phyloP scores from a whole-genome alignment of 92 coral and sea anemone genomes.

The Zoanthus sociatus region DNA sequence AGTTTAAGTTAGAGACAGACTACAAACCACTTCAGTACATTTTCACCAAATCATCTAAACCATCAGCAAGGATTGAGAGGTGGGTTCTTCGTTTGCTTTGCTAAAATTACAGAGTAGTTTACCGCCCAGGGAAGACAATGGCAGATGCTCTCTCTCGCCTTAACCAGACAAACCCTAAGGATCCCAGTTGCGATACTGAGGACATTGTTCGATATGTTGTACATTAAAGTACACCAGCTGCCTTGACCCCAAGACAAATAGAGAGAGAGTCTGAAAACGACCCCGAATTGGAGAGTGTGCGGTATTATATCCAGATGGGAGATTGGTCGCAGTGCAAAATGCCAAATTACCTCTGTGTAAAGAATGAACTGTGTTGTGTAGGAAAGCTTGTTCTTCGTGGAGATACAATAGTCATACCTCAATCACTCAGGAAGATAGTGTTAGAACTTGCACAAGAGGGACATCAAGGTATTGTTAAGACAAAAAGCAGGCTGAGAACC shows the following conservation, averaged over 20 bases:
- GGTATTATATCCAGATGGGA: slow-evolving; percentile 47
- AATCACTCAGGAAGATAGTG: neutral
- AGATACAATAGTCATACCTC: slow-evolving; percentile 26
- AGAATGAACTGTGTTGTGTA: slow-evolving; percentile 6
- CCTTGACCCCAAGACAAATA: slow-evolving; percentile 33
- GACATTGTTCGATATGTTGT: slow-evolving; percentile 8
- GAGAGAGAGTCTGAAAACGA: slow-evolving; percentile 66
- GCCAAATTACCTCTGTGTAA: slow-evolving; percentile 11
- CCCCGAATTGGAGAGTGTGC: slow-evolving; percentile 38
- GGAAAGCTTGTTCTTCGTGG: slow-evolving; percentile 50
- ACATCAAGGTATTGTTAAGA: slow-evolving; percentile 29
- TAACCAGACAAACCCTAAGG: slow-evolving; percentile 37
- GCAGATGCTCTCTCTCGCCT: slow-evolving; percentile 68
- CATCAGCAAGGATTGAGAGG: neutral
- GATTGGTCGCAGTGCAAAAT: slow-evolving; percentile 58
- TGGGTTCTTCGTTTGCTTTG: slow-evolving; percentile 69
- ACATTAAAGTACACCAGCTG: slow-evolving; percentile 61
- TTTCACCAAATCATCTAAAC: too few species aligned
- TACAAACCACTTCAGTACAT: too few species aligned
- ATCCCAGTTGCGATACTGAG: slow-evolving; percentile 39
- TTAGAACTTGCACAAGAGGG: too few species aligned
- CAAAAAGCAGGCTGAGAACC: slow-evolving; percentile 21
- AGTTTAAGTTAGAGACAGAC: too few species aligned
- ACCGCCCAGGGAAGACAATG: slow-evolving; percentile 40
- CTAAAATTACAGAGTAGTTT: slow-evolving; percentile 33